phyloP scores from a whole-genome alignment of 2,113 vertebrate genomes.

The Chauna torquata region DNA sequence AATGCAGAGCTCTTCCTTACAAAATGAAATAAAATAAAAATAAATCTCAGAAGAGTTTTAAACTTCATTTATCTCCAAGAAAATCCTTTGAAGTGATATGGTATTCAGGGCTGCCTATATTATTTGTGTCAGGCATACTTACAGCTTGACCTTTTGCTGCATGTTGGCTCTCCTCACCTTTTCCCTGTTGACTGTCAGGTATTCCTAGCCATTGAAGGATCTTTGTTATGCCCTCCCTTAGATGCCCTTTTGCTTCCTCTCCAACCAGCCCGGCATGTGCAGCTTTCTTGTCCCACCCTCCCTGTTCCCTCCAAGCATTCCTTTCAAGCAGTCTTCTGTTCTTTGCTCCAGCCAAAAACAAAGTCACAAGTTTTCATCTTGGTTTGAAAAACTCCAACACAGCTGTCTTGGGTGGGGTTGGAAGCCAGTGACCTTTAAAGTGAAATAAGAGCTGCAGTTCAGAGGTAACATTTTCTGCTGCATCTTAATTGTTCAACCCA shows the following conservation, averaged over 20 bases:
- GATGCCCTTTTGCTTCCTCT: background rate
- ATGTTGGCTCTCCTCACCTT: background rate
- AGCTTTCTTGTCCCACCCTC: constrained; percentile 1
- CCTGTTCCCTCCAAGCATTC: constrained; percentile 12
- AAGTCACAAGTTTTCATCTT: constrained; percentile 49
- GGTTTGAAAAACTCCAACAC: background rate
- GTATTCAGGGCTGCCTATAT: background rate
- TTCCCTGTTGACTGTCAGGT: background rate
- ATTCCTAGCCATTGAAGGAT: background rate
- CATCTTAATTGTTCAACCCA: background rate
- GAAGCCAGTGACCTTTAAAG: background rate
- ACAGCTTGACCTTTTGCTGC: background rate
- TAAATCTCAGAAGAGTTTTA: background rate
- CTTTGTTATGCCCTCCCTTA: background rate
- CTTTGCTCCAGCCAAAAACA: constrained; percentile 32
- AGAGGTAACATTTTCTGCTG: background rate
- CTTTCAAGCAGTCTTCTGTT: constrained; percentile 7
- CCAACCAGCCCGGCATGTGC: background rate
- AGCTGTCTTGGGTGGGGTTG: constrained; percentile 63
- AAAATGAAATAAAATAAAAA: background rate
- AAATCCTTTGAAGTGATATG: background rate
- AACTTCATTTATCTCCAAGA: background rate
- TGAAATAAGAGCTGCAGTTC: background rate
- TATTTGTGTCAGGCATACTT: background rate
- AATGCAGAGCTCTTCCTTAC: background rate